These are phyloP conservation scores for human DNA, from an alignment of 2,113 vertebrate genomes.

Conservation along the genomic window DNA sequence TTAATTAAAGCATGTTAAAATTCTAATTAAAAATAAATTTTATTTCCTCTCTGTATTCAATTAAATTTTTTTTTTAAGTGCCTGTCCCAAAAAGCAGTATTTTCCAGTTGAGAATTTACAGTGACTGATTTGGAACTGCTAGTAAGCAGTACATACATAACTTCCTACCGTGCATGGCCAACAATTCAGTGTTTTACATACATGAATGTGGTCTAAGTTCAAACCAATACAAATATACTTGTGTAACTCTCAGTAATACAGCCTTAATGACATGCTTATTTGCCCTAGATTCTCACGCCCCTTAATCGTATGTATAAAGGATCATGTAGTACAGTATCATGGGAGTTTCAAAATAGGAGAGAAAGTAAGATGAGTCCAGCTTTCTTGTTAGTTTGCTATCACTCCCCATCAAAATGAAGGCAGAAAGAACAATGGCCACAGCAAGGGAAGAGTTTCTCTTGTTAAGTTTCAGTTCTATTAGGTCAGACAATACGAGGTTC, in stretches of 20 bases:
- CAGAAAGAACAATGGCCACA: background rate
- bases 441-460: background rate
- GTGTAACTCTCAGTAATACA: background rate
- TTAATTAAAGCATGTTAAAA: background rate
- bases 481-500: background rate
- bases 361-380: background rate
- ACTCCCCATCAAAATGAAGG: background rate
- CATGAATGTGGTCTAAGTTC: background rate
- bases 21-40: slow-evolving; percentile 35
- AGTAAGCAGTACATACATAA: background rate
- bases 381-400: background rate
- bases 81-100: background rate
- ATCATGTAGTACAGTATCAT: background rate
- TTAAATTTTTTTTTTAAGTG: background rate
- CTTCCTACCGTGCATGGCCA: background rate
- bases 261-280: background rate
- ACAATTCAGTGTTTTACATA: background rate
- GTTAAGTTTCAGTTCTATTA: background rate
- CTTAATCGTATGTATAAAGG: background rate
- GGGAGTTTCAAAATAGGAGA: background rate
- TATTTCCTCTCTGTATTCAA: background rate
- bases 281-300: background rate
- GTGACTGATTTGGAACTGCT: background rate
- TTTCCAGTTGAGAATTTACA: background rate
- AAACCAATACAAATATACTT: background rate